Conservation (phyloP, 2,113 vertebrate species). For the Maccullochella peelii region DNA sequence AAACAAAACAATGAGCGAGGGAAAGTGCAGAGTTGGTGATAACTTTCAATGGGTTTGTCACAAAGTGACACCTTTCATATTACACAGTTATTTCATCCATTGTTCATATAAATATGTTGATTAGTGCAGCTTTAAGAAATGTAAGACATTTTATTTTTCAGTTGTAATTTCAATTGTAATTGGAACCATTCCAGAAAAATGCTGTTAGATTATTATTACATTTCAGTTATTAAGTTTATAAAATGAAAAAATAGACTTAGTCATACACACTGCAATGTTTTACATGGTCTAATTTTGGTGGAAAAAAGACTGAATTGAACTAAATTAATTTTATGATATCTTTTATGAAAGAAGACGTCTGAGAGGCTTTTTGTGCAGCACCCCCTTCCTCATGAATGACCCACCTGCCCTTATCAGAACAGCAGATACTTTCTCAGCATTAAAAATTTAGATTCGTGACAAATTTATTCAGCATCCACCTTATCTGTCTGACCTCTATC, state of each 20-base stretch:
- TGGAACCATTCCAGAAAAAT: background rate
- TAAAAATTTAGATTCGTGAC: slow-evolving; percentile 14
- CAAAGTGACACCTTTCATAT: too few species aligned
- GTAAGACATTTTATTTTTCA: background rate
- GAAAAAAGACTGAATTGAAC: background rate
- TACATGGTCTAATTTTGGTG: background rate
- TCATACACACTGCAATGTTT: background rate
- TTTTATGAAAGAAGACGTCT: background rate
- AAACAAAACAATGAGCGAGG: too few species aligned
- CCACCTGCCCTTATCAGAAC: background rate
- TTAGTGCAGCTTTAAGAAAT: background rate
- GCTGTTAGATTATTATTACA: background rate
- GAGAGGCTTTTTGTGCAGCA: background rate
- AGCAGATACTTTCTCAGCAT: slow-evolving; percentile 10
- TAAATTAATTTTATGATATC: too few species aligned
- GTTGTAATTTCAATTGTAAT: background rate
- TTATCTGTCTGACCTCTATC: slow-evolving; percentile 26
- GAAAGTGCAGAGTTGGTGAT: too few species aligned
- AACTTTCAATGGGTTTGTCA: too few species aligned
- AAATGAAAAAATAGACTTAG: background rate
- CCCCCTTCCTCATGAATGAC: background rate
- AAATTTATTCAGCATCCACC: background rate
- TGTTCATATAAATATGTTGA: background rate
- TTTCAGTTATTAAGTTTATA: background rate
- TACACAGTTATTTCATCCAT: too few species aligned